Base-by-base conservation (phyloP, 2,797 vertebrate genomes). In the Chanos chanos region DNA sequence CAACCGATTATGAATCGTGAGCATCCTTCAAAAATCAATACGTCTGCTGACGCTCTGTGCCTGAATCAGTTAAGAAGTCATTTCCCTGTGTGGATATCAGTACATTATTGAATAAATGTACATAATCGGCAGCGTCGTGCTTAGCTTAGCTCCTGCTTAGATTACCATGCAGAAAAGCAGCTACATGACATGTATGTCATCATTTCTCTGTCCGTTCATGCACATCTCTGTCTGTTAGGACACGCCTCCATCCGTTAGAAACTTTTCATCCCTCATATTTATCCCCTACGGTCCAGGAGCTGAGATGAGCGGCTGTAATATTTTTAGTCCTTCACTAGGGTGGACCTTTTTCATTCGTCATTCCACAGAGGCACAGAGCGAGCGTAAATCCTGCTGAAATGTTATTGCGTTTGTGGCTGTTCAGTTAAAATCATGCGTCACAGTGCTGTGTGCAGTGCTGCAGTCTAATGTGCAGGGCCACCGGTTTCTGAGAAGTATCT, bases 341-440 rank as follows among this genome's bases (percentile, higher is more conserved):
- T 37, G 12, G n/a, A 12, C 49, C 47, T 8, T 7, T 47, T 52
- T 53, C 61, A 52, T 72, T 66, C 44, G 19, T 66, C 70, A 68
- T 31, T 60, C 45, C 51, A 37, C 24, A 45, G 1, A n/a, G 39
- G 5, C 57, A 30, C 36, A 43, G 16, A 51, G 53, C 37, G 44
- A 57, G 40, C 43, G 49, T 68, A 70, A 58, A 54, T 55, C 53
- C 27, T 47, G 18, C 8, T 5, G 41, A 56, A 44, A 57, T 61
- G 31, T 58, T 65, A 72, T 69, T 53, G 62, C 48, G 64, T 72
- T 34, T 39, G 36, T 44, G 55, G 24, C 58, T 69, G 67, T 66
- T 72, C 66, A 74, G 74, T 76, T 76, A 66, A 74, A 74, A 71
- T 72, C 62, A 69, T 79, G 66, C 69, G 79, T 77, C 73, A 79